Evolutionary conservation across 2,797 vertebrate species (phyloP).

Genomic region (Darevskia nairensis): DNA sequence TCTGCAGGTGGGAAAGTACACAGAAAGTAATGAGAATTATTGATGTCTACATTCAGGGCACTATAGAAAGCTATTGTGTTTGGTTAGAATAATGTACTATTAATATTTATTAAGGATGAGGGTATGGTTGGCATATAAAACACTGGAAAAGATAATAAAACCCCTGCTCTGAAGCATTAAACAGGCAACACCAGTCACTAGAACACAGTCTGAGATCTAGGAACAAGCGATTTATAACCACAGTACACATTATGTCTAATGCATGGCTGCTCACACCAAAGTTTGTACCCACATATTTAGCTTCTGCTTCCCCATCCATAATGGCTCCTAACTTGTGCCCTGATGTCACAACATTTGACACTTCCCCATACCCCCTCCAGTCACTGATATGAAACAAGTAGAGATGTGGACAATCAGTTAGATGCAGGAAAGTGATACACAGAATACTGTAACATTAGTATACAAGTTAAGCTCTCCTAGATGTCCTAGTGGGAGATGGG

Average conservation of each 20-base stretch:
- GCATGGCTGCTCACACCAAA: background rate
- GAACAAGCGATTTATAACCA: background rate
- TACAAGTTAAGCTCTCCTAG: background rate
- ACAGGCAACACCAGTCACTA: background rate
- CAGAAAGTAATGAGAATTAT: slow-evolving; percentile 13
- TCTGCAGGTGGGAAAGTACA: slow-evolving; percentile 47
- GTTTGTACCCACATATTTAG: background rate
- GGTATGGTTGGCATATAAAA: background rate
- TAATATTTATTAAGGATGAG: background rate
- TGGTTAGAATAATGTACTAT: background rate
- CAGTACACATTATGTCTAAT: background rate
- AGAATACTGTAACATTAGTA: background rate
- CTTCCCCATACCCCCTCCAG: background rate
- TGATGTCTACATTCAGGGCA: no score
- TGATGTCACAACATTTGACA: background rate
- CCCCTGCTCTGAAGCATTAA: background rate
- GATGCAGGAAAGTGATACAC: background rate
- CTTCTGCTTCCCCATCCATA: background rate
- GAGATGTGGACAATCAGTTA: background rate
- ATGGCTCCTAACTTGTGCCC: background rate
- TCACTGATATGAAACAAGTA: background rate
- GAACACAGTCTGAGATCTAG: background rate
- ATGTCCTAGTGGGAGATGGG: background rate
- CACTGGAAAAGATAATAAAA: background rate
- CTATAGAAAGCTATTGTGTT: no score